Conservation (phyloP, 2,888 invertebrate species). For the Ommatoiulus sabulosus region DNA sequence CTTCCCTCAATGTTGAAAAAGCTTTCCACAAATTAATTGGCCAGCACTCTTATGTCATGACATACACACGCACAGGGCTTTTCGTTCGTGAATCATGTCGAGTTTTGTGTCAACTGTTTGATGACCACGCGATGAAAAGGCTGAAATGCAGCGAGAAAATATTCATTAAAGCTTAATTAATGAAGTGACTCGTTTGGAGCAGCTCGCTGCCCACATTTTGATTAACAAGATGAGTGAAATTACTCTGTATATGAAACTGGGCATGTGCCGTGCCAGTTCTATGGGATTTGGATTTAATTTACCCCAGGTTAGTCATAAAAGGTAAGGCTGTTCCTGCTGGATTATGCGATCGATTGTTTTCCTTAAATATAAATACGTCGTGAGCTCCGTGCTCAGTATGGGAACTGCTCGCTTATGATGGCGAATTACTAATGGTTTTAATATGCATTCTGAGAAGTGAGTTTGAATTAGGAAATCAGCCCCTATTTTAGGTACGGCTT, state of each 20-base stretch:
- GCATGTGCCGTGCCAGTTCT: not conserved
- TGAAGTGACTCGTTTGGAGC: not conserved
- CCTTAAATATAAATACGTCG: not conserved
- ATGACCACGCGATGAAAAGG: conserved; percentile 22
- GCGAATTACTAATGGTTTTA: not conserved
- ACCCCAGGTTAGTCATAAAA: conserved; percentile 37
- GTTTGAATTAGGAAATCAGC: not conserved
- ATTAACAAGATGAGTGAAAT: conserved; percentile 45
- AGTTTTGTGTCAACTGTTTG: not conserved
- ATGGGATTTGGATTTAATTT: conserved; percentile 22
- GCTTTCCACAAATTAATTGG: not conserved
- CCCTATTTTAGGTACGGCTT: not conserved
- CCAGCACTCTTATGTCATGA: not conserved
- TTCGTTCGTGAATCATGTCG: not conserved
- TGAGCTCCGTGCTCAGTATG: not conserved
- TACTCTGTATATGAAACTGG: not conserved
- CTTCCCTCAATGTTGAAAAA: not conserved
- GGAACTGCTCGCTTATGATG: not conserved
- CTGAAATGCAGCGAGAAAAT: not conserved
- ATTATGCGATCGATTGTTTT: not conserved
- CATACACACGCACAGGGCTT: not conserved
- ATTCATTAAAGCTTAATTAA: conserved; percentile 41
- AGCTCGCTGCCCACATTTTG: not conserved
- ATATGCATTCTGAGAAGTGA: not conserved
- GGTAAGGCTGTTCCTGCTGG: not conserved